Percentiles rank a stretch among this genome's conserved stretches.
phyloP scores from a whole-genome alignment of 2,797 vertebrate species.

The Aldrovandia affinis region DNA sequence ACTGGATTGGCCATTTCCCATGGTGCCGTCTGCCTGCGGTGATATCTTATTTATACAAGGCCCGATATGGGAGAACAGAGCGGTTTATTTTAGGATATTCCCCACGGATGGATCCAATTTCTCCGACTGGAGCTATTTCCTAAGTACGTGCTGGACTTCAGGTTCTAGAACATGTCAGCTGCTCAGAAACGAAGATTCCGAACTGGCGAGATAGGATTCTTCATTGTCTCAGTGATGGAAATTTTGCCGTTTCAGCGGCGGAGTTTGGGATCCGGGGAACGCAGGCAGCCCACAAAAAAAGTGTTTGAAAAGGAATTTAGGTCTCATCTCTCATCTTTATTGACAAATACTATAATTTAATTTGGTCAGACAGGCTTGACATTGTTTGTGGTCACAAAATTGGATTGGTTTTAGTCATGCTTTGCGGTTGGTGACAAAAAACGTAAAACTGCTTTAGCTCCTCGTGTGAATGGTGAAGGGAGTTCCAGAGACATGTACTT shows the following conservation, averaged over 20 bases:
- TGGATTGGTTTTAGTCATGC: neutral
- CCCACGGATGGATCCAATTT: constrained; percentile 80
- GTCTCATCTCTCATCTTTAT: neutral
- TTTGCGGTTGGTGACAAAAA: neutral
- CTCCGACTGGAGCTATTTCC: constrained; percentile 72
- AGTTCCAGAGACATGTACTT: neutral
- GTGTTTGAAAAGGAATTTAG: neutral
- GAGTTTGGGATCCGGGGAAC: neutral
- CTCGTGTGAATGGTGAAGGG: neutral
- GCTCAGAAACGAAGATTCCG: constrained; percentile 48
- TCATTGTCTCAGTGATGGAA: neutral
- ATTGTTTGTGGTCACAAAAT: neutral
- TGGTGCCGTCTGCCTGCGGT: constrained; percentile 76
- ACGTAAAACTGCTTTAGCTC: neutral
- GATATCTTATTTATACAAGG: constrained; percentile 85
- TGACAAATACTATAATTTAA: neutral
- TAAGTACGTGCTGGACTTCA: constrained; percentile 76
- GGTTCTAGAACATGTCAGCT: constrained; percentile 52
- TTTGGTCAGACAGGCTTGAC: neutral
- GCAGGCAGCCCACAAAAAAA: neutral
- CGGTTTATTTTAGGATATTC: constrained; percentile 84
- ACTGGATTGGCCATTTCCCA: constrained; percentile 82
- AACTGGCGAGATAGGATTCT: constrained; percentile 34
- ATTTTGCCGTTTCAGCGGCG: neutral
- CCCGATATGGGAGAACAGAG: constrained; percentile 81